Evolutionary conservation across 2,888 invertebrate species (phyloP).

Genomic region (Ephialtes manifestator): DNA sequence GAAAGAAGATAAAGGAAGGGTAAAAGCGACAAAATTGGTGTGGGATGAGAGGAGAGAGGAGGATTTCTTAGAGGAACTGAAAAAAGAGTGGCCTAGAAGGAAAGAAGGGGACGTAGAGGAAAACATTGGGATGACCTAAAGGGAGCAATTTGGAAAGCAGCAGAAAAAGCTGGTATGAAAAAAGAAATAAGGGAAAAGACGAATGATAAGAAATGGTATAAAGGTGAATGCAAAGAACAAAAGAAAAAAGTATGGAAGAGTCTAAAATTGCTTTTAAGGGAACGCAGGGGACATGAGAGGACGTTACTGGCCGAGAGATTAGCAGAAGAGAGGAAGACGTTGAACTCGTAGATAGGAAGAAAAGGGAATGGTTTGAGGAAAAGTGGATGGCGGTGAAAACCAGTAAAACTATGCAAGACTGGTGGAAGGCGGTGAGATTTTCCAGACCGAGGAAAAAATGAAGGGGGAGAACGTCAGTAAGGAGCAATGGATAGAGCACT

Average conservation of each 20-base stretch:
- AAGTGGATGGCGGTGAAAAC: neutral
- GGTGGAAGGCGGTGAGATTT: neutral
- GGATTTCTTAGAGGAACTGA: neutral
- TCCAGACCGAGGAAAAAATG: neutral
- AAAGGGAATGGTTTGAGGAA: conserved; percentile 22
- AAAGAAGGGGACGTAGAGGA: neutral
- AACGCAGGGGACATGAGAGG: neutral
- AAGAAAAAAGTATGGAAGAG: neutral
- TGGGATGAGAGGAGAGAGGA: neutral
- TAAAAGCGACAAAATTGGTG: neutral
- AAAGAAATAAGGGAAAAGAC: conserved; percentile 18
- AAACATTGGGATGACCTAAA: conserved; percentile 1
- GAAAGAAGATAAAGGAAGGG: too few relatives aligned
- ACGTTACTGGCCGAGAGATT: neutral
- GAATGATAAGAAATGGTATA: conserved; percentile 27
- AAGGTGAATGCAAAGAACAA: conserved; percentile 48
- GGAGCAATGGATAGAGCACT: neutral
- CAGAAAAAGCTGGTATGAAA: conserved; percentile 22
- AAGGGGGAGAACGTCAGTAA: neutral
- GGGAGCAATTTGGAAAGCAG: conserved; percentile 29
- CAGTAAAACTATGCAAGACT: neutral
- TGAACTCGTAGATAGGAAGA: conserved; percentile 1
- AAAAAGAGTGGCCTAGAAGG: neutral
- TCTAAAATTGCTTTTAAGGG: conserved; percentile 17
- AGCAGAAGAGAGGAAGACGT: conserved; percentile 13